phyloP scores from a whole-genome alignment of 2,113 vertebrate genomes.

The Lonchura striata region DNA sequence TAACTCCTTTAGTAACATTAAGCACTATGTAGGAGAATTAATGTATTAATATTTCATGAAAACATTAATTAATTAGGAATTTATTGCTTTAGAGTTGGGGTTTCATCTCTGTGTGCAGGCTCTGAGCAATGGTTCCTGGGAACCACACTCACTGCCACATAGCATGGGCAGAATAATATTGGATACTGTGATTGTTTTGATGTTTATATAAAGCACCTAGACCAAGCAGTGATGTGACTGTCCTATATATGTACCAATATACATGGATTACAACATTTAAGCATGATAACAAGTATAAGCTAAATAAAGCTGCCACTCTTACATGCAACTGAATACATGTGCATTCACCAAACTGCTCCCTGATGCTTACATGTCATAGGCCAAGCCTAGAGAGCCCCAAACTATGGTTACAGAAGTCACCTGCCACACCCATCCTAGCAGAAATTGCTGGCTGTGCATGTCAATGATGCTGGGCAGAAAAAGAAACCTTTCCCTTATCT shows the following conservation, averaged over 20 bases:
- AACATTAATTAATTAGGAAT: neutral
- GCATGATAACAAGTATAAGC: neutral
- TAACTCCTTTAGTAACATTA: neutral
- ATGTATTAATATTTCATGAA: neutral
- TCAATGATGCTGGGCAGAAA: neutral
- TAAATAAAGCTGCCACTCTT: neutral
- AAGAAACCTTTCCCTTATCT: neutral
- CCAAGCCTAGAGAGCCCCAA: neutral
- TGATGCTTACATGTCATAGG: neutral
- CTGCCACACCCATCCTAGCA: neutral
- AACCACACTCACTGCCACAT: accelerated
- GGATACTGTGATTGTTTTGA: neutral
- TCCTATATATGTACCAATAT: neutral
- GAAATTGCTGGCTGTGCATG: neutral
- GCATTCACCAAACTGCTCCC: neutral
- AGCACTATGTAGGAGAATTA: neutral
- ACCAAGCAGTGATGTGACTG: neutral
- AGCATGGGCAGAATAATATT: neutral
- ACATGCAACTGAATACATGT: no score
- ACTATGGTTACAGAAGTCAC: neutral
- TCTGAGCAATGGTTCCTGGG: neutral
- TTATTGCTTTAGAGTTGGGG: neutral
- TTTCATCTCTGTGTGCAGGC: neutral
- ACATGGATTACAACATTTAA: neutral
- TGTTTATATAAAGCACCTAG: neutral